Evolutionary conservation across 2,797 vertebrate species (phyloP), one percentile per base, ranked within the genome.

Genomic region (Choloepus didactylus): DNA sequence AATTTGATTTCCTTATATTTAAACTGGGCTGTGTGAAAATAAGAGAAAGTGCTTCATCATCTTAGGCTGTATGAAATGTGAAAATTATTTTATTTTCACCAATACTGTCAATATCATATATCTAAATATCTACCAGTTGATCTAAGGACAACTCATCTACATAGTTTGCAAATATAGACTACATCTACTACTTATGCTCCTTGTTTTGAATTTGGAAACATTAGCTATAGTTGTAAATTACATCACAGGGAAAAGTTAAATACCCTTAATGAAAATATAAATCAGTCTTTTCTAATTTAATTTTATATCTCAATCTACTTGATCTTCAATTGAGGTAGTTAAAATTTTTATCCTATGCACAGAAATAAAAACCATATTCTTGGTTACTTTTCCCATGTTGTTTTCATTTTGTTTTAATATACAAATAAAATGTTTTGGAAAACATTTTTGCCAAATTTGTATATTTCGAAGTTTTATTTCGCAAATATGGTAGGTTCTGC

Each of bases 341-440:
- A 86, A 46, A 4, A 35, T 31, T 77, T 96, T 66, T 66, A 60
- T 66, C 46, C 4, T 38, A 18, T 72, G 29, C 27, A 62, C 5
- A 76, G 16, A 87, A 90, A 76, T 87, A 69, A 59, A 82, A 94
- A 70, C 21, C 14, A n/a, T 64, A 44, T 82, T 84, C 35, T 93
- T 87, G 23, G 16, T 87, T 87, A 76, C 16, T 66, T 83, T 16
- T 23, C 46, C 54, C 56, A 16, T 72, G 51, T 16, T 11, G 56
- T 92, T 85, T 94, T 75, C 38, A 60, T 89, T 91, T 70, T 85
- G 23, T 82, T 91, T 92, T 76, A 82, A 69, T 77, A 69, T 72
- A 59, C 25, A 89, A 86, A 81, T 77, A 90, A 73, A 49, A 77
- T 49, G 3, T 35, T 86, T 82, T 49, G 76, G 69, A 70, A 90